A percentile compares a stretch with the other conserved stretches of the same genome.
phyloP scores from a whole-genome alignment of 2,888 invertebrate genomes.

The Meandrusa payeni region DNA sequence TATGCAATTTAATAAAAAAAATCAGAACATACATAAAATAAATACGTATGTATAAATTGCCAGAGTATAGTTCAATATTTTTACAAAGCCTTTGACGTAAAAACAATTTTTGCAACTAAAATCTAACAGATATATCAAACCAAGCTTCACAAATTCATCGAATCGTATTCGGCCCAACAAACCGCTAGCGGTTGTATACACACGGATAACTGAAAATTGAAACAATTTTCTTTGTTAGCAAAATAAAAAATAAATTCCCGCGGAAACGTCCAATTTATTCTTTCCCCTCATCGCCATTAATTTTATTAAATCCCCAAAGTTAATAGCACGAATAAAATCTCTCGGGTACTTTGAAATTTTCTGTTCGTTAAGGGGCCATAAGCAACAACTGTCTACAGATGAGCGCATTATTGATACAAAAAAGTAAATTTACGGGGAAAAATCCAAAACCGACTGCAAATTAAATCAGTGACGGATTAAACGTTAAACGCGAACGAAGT shows the following conservation, averaged over 20 bases:
- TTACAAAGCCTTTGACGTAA: too few relatives aligned
- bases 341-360: conserved; percentile 60
- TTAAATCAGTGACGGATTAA: too few relatives aligned
- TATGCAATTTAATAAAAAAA: too few relatives aligned
- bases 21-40: too few relatives aligned
- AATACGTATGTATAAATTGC: too few relatives aligned
- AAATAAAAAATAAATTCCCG: conserved; percentile 12
- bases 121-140: conserved; percentile 4
- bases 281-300: conserved; percentile 40
- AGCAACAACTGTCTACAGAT: conserved; percentile 55
- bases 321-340: conserved; percentile 49
- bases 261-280: conserved; percentile 24
- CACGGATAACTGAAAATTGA: conserved; percentile 8
- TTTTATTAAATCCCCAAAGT: conserved; percentile 46
- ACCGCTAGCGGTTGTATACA: conserved; percentile 11
- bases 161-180: conserved; percentile 2
- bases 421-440: too few relatives aligned
- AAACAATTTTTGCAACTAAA: too few relatives aligned
- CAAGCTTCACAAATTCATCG: neutral
- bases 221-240: conserved; percentile 12
- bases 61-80: too few relatives aligned
- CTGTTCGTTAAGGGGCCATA: conserved; percentile 61
- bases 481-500: too few relatives aligned
- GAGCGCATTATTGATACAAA: too few relatives aligned
- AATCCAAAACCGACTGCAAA: too few relatives aligned